Base-by-base conservation (phyloP, 2,797 vertebrate genomes). In the Schizothorax lantsangensis region DNA sequence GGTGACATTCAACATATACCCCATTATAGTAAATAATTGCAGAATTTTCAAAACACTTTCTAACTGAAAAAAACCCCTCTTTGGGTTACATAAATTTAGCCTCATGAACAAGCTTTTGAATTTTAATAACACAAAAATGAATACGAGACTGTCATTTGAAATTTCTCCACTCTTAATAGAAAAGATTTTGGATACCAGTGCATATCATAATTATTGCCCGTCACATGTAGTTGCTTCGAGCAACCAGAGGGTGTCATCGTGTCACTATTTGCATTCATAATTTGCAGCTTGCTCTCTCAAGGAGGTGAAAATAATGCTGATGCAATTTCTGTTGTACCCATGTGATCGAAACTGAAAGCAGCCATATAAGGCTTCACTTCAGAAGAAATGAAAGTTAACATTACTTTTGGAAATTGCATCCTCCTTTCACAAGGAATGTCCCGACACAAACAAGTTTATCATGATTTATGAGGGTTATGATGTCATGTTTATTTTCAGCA, bases 361-460 rank as follows among this genome's bases (percentile, higher is more conserved):
- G 89, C 66, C 52, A 33, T 68, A 11, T 71, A 72, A 54, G 1
- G 38, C 26, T 94, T 69, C 6, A 17, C 45, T 95, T 94, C 92
- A 68, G 73, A 19, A 2, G 33, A 96, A 95, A 92, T 17, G 91
- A 95, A 95, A 95, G 86, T 93, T 26, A 92, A 79, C 62, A 0
- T 5, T 30, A 23, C 0, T 8, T 15, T 12, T 45, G 36, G 47
- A 89, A 89, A 89, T 79, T 45, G 36, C 9, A 54, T 59, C 59
- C 6, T 59, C 54, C 36, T 59, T 62, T 86, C 23, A 78, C 2
- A 26, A 71, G 45, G 88, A 84, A 19, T 69, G 38, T 33, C 52
- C 47, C 40, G 9, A 33, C 5, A 45, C 40, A 79, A 77, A 10
- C 8, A 45, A 81, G 5, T 36, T 33, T 11, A 30, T 21, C 5